Percentiles rank a stretch among this genome's conserved stretches.
Conservation (phyloP, 2,888 invertebrate genomes). For the Proisotoma minuta region DNA sequence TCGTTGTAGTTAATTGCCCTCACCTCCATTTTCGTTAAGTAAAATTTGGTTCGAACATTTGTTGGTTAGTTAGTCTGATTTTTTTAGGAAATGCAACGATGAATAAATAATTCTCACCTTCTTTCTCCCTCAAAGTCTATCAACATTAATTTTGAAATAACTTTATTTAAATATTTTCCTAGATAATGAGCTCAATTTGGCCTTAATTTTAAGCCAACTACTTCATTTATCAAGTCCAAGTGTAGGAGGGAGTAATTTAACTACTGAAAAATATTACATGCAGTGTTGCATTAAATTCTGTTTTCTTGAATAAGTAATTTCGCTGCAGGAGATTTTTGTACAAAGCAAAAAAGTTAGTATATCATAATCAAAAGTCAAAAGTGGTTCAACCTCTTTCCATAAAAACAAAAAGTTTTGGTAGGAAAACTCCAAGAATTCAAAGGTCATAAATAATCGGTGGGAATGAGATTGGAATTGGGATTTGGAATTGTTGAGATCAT, state of each 20-base stretch:
- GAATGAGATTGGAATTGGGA: too few relatives aligned
- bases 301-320: too few relatives aligned
- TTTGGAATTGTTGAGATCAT: too few relatives aligned
- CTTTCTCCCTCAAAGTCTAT: slow-evolving; percentile 19
- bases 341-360: too few relatives aligned
- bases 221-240: too few relatives aligned
- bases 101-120: too few relatives aligned
- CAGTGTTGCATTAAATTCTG: too few relatives aligned
- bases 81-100: neutral
- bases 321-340: too few relatives aligned
- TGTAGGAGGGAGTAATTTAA: too few relatives aligned
- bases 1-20: neutral
- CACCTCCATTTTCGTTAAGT: neutral
- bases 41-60: neutral
- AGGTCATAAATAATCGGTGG: too few relatives aligned
- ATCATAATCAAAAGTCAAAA: slow-evolving; percentile 1
- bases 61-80: neutral
- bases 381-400: slow-evolving; percentile 11
- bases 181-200: neutral
- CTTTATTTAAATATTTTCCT: neutral
- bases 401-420: slow-evolving; percentile 3
- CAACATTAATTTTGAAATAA: slow-evolving; percentile 11
- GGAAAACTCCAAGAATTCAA: too few relatives aligned
- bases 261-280: slow-evolving; percentile 2
- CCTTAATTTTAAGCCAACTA: neutral